Percentiles rank a stretch among this genome's conserved stretches.
These are phyloP conservation scores for Polymixis flavicincta DNA, from an alignment of 2,888 invertebrate genomes.

Conservation along the genomic window DNA sequence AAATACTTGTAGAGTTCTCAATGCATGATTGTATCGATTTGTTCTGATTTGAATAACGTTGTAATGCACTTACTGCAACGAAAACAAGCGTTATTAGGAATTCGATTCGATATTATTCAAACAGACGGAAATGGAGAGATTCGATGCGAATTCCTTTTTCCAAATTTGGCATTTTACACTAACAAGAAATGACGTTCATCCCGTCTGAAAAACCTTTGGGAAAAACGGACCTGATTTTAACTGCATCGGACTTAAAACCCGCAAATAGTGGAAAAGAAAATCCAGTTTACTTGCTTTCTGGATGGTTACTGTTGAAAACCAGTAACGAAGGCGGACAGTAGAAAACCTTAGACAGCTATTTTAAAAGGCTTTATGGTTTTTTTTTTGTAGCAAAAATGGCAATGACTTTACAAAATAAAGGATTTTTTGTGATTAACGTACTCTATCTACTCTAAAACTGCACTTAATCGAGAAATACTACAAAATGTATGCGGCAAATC, in stretches of 20 bases:
- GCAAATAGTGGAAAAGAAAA: conserved; percentile 2
- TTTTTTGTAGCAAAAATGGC: not conserved
- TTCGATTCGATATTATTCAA: too few relatives aligned
- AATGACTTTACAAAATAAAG: not conserved
- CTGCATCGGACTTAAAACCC: not conserved
- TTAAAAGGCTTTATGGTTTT: not conserved
- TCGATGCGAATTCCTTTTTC: not conserved
- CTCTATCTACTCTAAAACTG: not conserved
- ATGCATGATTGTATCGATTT: too few relatives aligned
- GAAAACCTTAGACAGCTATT: not conserved
- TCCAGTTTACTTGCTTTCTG: not conserved
- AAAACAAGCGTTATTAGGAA: too few relatives aligned
- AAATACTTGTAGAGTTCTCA: too few relatives aligned
- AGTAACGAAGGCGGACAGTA: not conserved
- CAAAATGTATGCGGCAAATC: conserved; percentile 20
- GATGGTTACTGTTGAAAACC: not conserved
- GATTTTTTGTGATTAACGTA: not conserved
- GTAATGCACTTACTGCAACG: not conserved
- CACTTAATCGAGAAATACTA: not conserved
- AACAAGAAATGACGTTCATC: conserved; percentile 19
- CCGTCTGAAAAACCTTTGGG: not conserved
- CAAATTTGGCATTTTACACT: conserved; percentile 9
- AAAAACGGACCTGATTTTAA: conserved; percentile 21
- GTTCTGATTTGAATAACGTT: too few relatives aligned
- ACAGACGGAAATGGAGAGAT: not conserved